Conservation (phyloP, 2,113 vertebrate genomes). For the Okapia johnstoni region DNA sequence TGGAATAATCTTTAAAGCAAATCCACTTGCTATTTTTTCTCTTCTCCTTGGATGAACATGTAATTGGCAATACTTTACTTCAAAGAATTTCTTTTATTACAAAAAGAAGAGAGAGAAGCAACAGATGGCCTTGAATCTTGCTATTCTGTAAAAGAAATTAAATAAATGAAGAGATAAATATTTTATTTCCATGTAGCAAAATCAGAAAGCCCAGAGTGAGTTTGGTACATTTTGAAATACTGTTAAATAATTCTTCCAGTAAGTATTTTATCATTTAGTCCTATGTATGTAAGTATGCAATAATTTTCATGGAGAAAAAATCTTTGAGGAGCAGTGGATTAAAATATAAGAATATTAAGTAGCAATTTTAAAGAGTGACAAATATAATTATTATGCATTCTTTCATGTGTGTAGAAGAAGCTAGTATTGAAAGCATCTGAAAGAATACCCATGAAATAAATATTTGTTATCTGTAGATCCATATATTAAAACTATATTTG, state of each 20-base stretch:
- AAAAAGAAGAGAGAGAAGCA: not conserved
- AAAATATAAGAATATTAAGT: not conserved
- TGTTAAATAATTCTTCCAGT: slow-evolving; percentile 15
- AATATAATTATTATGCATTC: not conserved
- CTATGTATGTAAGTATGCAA: not conserved
- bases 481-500: not conserved
- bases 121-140: slow-evolving; percentile 28
- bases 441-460: not conserved
- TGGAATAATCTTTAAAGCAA: not conserved
- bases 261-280: slow-evolving; percentile 22
- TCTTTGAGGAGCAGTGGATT: not conserved
- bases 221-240: slow-evolving; percentile 8
- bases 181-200: slow-evolving; percentile 41
- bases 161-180: not conserved
- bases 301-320: not conserved
- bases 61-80: slow-evolving; percentile 23
- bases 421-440: not conserved
- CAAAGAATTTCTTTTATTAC: slow-evolving; percentile 6
- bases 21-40: not conserved
- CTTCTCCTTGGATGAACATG: not conserved
- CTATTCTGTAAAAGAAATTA: slow-evolving; percentile 45
- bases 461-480: not conserved
- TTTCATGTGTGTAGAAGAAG: not conserved
- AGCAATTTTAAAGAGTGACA: not conserved
- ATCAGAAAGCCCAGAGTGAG: not conserved